Percentiles rank a stretch among this genome's conserved stretches.
phyloP scores from a whole-genome alignment of 2,797 vertebrate species.

The Cottoperca gobio region DNA sequence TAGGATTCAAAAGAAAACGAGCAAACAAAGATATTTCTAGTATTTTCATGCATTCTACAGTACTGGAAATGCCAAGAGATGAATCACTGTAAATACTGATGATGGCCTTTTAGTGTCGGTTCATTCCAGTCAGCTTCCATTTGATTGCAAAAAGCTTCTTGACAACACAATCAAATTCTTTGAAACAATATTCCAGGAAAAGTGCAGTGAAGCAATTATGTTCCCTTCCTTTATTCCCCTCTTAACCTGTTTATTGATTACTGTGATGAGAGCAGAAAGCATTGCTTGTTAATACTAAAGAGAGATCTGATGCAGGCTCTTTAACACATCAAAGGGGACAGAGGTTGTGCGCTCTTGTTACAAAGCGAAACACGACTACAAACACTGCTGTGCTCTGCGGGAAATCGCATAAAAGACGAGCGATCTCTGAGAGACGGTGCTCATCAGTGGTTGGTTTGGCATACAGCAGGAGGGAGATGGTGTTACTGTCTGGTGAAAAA shows the following conservation, averaged over 20 bases:
- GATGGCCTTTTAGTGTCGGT: background rate
- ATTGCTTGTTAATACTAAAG: conserved; percentile 37
- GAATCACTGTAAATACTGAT: conserved; percentile 34
- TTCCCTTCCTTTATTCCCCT: conserved; percentile 32
- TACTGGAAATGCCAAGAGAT: conserved; percentile 4
- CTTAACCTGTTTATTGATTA: conserved; percentile 61
- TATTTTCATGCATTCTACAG: background rate
- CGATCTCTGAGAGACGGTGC: conserved; percentile 8
- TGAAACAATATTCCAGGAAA: conserved; percentile 54
- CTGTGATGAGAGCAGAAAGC: conserved; percentile 45
- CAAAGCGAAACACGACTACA: conserved; percentile 53
- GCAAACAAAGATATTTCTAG: conserved; percentile 10
- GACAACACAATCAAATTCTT: conserved; percentile 27
- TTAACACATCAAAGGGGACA: conserved; percentile 68
- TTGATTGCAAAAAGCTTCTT: conserved; percentile 18
- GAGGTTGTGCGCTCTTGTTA: conserved; percentile 37
- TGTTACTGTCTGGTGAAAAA: conserved; percentile 2
- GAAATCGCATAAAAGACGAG: conserved; percentile 34
- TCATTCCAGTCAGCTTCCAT: conserved; percentile 13
- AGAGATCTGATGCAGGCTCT: conserved; percentile 50
- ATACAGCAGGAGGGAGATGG: conserved; percentile 4
- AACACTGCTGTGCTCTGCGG: conserved; percentile 18
- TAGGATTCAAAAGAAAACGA: background rate
- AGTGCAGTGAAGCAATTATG: conserved; percentile 39
- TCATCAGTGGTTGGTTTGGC: conserved; percentile 12